Percentiles rank a stretch among this genome's conserved stretches.
Conservation (phyloP, 2,888 invertebrate species). For the Troides helena region DNA sequence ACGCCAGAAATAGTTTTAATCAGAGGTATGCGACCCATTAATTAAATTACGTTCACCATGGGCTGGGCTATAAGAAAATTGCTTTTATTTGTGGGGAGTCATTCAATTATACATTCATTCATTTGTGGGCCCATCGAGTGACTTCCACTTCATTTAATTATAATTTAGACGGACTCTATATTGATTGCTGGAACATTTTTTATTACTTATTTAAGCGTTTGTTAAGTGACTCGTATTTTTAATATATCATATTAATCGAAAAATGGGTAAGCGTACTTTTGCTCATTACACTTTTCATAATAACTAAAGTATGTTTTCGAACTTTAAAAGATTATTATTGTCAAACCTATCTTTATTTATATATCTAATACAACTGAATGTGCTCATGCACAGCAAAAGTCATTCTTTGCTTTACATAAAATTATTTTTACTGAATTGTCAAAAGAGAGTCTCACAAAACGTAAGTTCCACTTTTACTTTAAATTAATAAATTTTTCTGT, state of each 20-base stretch:
- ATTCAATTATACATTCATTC: conserved; percentile 70
- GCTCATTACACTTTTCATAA: too few relatives aligned
- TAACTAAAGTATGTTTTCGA: too few relatives aligned
- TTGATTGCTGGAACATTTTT: conserved; percentile 44
- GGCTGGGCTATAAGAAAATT: conserved; percentile 67
- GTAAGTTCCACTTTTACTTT: too few relatives aligned
- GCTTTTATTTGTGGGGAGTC: conserved; percentile 72
- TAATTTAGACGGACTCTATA: conserved; percentile 60
- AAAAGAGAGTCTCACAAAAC: too few relatives aligned
- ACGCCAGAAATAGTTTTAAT: conserved; percentile 58
- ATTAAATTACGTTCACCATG: conserved; percentile 63
- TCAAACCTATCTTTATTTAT: too few relatives aligned
- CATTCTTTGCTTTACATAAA: too few relatives aligned
- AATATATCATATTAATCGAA: neutral
- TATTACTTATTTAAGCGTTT: conserved; percentile 28
- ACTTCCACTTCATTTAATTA: conserved; percentile 70
- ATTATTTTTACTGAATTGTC: too few relatives aligned
- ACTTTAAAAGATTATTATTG: too few relatives aligned
- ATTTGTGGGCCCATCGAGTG: conserved; percentile 62
- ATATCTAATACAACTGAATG: too few relatives aligned
- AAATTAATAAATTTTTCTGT: too few relatives aligned
- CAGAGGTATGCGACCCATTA: conserved; percentile 67
- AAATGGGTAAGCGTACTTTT: neutral
- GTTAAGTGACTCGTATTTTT: neutral
- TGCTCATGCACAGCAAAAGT: too few relatives aligned